Percentiles rank a stretch among this genome's conserved stretches.
Evolutionary conservation across 2,888 invertebrate genomes (phyloP).

Genomic region (Lycia hirtaria): DNA sequence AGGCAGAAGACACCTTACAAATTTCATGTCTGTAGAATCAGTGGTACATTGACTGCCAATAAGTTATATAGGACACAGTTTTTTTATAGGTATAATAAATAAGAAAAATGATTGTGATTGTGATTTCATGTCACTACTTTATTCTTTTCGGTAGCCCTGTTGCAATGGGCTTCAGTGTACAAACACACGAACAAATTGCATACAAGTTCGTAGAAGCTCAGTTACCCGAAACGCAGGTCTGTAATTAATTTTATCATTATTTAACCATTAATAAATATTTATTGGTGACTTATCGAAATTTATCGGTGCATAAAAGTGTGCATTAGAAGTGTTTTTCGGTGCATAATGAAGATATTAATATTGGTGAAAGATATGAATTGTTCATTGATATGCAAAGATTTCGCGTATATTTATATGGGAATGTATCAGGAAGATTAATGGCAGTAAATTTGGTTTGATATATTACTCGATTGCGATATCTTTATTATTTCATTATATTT

Average conservation of each 20-base stretch:
- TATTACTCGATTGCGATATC: conserved; percentile 11
- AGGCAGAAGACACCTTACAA: too few relatives aligned
- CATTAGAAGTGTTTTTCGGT: conserved; percentile 47
- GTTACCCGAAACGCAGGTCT: conserved; percentile 59
- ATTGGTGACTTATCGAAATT: conserved; percentile 61
- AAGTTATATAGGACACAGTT: too few relatives aligned
- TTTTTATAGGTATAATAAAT: too few relatives aligned
- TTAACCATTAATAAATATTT: conserved; percentile 72
- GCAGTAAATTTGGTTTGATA: conserved; percentile 7
- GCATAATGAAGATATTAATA: conserved; percentile 59
- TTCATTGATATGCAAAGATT: conserved; percentile 43
- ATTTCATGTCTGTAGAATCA: too few relatives aligned
- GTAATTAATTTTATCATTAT: conserved; percentile 64
- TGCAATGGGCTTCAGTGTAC: conserved; percentile 36
- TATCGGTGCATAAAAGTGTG: conserved; percentile 55
- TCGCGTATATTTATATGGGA: conserved; percentile 27
- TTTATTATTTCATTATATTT: conserved; percentile 3
- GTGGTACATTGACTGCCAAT: too few relatives aligned
- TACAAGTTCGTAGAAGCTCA: conserved; percentile 72
- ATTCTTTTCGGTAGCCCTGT: conserved; percentile 50
- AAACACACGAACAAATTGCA: conserved; percentile 69
- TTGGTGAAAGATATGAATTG: conserved; percentile 51
- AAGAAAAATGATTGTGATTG: neutral
- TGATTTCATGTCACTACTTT: neutral
- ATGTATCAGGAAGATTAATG: conserved; percentile 24